These are phyloP conservation scores for Furcifer pardalis DNA, from an alignment of 2,797 vertebrate species.

Conservation along the genomic window DNA sequence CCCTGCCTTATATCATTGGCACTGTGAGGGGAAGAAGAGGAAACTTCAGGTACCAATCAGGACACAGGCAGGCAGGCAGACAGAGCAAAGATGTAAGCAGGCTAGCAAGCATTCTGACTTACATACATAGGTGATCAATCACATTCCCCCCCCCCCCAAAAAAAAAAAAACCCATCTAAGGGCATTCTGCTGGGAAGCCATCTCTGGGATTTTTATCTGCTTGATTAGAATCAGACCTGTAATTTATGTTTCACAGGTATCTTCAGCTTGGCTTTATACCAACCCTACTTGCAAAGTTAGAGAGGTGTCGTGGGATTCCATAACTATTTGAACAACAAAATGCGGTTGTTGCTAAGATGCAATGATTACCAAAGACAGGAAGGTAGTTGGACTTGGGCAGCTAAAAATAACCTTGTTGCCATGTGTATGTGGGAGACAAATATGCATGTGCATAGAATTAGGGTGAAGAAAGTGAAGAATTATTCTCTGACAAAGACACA, in stretches of 20 bases:
- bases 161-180: not conserved
- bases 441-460: not conserved
- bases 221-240: constrained; percentile 11
- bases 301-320: constrained; percentile 5
- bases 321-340: constrained; percentile 1
- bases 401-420: constrained; percentile 43
- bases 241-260: not conserved
- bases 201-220: not conserved
- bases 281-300: not conserved
- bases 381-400: not conserved
- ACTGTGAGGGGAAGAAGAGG: too few species aligned
- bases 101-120: not conserved
- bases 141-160: not conserved
- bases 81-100: too few species aligned
- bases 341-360: constrained; percentile 23
- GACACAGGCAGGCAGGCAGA: too few species aligned
- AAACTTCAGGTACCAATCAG: too few species aligned
- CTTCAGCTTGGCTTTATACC: constrained; percentile 13
- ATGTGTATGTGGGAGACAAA: constrained; percentile 41
- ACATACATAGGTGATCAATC: not conserved
- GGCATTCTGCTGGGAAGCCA: not conserved
- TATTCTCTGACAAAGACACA: not conserved
- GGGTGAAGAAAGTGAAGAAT: constrained; percentile 7
- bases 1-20: too few species aligned
- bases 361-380: constrained; percentile 25